These are phyloP conservation scores for Propithecus perrieri DNA, from an alignment of 2,797 vertebrate genomes.

Conservation along the genomic window DNA sequence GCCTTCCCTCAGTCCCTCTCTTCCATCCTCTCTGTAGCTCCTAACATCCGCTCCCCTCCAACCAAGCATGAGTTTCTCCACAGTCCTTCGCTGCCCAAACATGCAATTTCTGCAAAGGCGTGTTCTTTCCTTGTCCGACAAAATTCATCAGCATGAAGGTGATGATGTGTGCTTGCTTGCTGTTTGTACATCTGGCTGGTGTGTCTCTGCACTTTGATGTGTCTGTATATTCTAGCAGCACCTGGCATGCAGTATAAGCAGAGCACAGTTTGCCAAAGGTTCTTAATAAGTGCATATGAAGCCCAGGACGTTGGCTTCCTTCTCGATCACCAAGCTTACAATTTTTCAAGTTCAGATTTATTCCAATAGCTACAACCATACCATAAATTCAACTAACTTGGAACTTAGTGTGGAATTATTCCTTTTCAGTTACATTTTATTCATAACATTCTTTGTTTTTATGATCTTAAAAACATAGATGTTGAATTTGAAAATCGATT, in stretches of 20 bases:
- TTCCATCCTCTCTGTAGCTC: not conserved
- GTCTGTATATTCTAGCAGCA: not conserved
- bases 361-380: not conserved
- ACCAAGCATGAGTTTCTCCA: not conserved
- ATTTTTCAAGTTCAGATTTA: not conserved
- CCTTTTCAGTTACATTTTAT: not conserved
- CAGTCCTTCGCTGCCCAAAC: not conserved
- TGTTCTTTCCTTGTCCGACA: not conserved
- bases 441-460: not conserved
- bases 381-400: not conserved
- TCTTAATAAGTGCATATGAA: not conserved
- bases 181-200: too few species aligned
- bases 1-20: not conserved
- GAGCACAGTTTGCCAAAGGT: not conserved
- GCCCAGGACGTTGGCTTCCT: not conserved
- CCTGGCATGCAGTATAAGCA: not conserved
- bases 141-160: too few species aligned
- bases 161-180: not conserved
- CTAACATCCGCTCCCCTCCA: too few species aligned
- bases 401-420: not conserved
- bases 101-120: fast-evolving
- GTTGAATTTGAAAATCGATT: not conserved
- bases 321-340: not conserved
- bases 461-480: not conserved
- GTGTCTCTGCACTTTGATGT: not conserved